Conservation (phyloP, 1,140 invertebrate species). For the Drosophila ficusphila region DNA sequence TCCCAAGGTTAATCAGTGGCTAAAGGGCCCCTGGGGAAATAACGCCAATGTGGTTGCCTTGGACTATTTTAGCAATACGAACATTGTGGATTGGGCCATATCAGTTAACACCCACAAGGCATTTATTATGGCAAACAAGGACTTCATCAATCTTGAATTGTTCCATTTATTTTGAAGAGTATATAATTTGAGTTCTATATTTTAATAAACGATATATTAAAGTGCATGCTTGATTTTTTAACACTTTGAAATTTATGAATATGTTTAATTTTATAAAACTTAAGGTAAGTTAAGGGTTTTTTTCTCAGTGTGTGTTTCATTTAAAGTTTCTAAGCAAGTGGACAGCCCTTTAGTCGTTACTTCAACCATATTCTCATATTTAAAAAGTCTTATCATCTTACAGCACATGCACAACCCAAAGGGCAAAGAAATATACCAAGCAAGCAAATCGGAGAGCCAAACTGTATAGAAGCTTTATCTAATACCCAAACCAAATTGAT, state of each 20-base stretch:
- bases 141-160: slow-evolving; percentile 69
- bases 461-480: background rate
- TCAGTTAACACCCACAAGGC: slow-evolving; percentile 72
- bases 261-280: no score
- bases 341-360: background rate
- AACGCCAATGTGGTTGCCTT: slow-evolving; percentile 86
- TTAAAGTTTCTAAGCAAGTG: background rate
- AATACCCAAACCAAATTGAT: background rate
- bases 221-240: no score
- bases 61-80: slow-evolving; percentile 87
- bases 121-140: slow-evolving; percentile 51
- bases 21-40: slow-evolving; percentile 84
- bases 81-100: slow-evolving; percentile 86
- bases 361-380: background rate
- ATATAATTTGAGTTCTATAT: background rate
- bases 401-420: background rate
- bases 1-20: slow-evolving; percentile 65
- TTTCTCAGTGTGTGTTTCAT: background rate
- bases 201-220: background rate
- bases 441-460: background rate
- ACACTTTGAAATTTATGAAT: no score
- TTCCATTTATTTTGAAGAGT: slow-evolving; percentile 8
- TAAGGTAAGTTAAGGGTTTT: no score
- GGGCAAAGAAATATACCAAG: background rate
- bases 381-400: background rate